phyloP scores from a whole-genome alignment of 1,140 invertebrate genomes.

The Camponotus pennsylvanicus region DNA sequence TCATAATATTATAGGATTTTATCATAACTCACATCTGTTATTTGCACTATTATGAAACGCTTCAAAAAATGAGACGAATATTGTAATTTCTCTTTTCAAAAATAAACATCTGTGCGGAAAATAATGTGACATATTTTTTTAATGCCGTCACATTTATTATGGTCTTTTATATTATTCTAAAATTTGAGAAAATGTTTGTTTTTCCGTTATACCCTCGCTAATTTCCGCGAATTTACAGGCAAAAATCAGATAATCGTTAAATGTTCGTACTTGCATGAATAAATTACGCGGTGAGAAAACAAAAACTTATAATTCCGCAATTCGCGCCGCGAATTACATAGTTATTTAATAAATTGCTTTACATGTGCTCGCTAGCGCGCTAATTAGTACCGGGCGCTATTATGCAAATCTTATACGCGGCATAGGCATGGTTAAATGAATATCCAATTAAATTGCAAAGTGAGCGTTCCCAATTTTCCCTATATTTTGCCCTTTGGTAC shows the following conservation, averaged over 20 bases:
- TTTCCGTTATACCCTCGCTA: conserved; percentile 19
- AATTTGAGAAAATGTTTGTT: background rate
- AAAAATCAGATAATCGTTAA: conserved; percentile 57
- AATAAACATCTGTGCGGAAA: background rate
- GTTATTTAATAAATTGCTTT: conserved; percentile 63
- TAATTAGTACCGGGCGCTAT: conserved; percentile 55
- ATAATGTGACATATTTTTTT: background rate
- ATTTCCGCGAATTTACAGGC: conserved; percentile 18
- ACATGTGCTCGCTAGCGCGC: conserved; percentile 52
- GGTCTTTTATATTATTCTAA: background rate
- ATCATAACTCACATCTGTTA: conserved; percentile 11
- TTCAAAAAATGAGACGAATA: background rate
- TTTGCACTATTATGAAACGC: conserved; percentile 3
- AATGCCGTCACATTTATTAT: background rate
- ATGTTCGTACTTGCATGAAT: conserved; percentile 60
- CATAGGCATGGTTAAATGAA: conserved; percentile 72
- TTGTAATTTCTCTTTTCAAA: background rate
- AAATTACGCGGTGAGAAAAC: conserved; percentile 43
- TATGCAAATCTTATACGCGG: conserved; percentile 59
- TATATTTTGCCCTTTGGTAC: conserved; percentile 71
- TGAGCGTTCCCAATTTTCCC: conserved; percentile 70
- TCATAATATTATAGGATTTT: background rate
- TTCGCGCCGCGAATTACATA: conserved; percentile 55
- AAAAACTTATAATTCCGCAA: conserved; percentile 60
- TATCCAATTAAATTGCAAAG: conserved; percentile 73